Base-by-base conservation (phyloP, 64 coral and sea anemone genomes). In the Pocillopora damicornis region DNA sequence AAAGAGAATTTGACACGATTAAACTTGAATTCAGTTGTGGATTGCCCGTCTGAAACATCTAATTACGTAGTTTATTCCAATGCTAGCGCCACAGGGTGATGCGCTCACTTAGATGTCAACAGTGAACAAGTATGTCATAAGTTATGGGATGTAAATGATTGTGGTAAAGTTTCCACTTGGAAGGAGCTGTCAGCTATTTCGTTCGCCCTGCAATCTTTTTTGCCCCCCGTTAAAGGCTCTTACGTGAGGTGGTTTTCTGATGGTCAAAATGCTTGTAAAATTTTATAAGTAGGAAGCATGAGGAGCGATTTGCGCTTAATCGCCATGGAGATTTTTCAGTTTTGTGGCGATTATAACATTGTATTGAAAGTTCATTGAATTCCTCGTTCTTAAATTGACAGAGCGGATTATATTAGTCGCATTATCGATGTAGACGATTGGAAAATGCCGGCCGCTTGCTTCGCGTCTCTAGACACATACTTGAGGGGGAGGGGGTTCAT, bases 1-100 rank as follows among this genome's bases (percentile, higher is more conserved):
- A 30, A 30, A 30, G 30, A 30, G 30, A 30, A 30, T 30, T 30
- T 30, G 30, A 30, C 30, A 30, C 30, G 30, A 30, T 30, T 30
- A 30, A 30, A 30, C 30, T 30, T 30, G 30, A 30, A 30, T 30
- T 30, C 30, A 30, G 30, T 30, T 30, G 30, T 30, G 30, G 30
- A 30, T 30, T 30, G 30, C 30, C 30, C 30, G 30, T 30, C 30
- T 30, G 30, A 30, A 30, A 30, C 30, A 30, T 30, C 30, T 30
- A 30, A 79, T 87, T 87, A 35, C 11, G 60, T 89, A 58, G 88
- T 93, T 26, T 93, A 86, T 93, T 93, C 88, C 35, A 79, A 93
- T 79, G 80, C 81, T 9, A 93, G 92, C 75, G 9, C 6, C 61
- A 86, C 74, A 25, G 87, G 30, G 0, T 30, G 30, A 0, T 0